A percentile compares a stretch with the other conserved stretches of the same genome.
Evolutionary conservation across 2,797 vertebrate genomes (phyloP).

Genomic region (Rallus crepitans): DNA sequence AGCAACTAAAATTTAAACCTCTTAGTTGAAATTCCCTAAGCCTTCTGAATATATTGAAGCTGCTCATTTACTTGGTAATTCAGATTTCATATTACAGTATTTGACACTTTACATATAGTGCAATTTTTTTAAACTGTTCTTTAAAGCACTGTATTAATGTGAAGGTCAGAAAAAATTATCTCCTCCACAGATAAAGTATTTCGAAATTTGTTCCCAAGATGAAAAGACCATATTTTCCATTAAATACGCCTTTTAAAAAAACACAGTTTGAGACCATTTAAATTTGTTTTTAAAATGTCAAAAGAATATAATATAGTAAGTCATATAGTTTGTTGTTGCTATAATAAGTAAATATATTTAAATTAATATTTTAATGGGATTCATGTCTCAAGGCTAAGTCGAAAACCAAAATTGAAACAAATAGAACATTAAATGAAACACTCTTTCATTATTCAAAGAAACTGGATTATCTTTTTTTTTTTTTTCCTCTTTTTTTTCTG

Average conservation of each 20-base stretch:
- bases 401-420: conserved; percentile 9
- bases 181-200: neutral
- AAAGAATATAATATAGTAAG: neutral
- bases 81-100: neutral
- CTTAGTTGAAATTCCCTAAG: neutral
- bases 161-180: neutral
- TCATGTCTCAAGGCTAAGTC: neutral
- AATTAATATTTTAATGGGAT: conserved; percentile 20
- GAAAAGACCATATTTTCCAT: neutral
- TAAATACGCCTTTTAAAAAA: neutral
- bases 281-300: neutral
- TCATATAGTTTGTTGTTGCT: neutral
- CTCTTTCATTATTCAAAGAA: neutral
- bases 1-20: neutral
- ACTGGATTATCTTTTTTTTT: neutral
- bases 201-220: neutral
- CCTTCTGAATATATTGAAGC: neutral
- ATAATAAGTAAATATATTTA: conserved; percentile 3
- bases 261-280: neutral
- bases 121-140: neutral
- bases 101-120: neutral
- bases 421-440: neutral
- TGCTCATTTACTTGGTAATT: neutral
- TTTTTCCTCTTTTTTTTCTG: neutral
- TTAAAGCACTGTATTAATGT: neutral